Evolutionary conservation across 2,797 vertebrate genomes (phyloP).

Genomic region (Synanceia verrucosa): DNA sequence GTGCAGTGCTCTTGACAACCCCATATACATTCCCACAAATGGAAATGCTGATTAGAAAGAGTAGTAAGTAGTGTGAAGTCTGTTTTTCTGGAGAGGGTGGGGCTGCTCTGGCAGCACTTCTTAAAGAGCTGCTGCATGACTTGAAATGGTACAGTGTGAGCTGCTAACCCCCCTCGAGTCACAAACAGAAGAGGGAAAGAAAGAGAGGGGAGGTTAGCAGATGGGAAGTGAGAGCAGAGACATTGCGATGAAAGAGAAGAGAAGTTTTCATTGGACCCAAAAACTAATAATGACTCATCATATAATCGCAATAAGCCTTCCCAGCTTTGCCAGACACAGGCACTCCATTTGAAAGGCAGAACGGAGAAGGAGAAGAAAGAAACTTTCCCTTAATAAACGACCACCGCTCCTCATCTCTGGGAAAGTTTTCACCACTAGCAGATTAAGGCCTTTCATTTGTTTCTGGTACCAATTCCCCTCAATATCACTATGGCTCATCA

Average conservation of each 20-base stretch:
- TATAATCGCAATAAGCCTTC: conserved; percentile 51
- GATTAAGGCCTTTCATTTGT: conserved; percentile 59
- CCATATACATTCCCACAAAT: conserved; percentile 52
- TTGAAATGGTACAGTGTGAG: conserved; percentile 57
- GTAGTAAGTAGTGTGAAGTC: conserved; percentile 48
- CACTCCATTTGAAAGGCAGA: conserved; percentile 34
- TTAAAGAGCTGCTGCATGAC: conserved; percentile 50
- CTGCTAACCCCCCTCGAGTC: conserved; percentile 54
- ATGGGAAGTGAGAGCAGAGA: conserved; percentile 12
- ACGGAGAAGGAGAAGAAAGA: conserved; percentile 38
- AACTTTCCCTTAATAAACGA: conserved; percentile 47
- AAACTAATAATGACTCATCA: conserved; percentile 67
- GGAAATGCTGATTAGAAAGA: conserved; percentile 59
- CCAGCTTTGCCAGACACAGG: conserved; percentile 46
- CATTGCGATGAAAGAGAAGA: conserved; percentile 6
- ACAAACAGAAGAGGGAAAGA: conserved; percentile 35
- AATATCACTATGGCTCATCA: conserved; percentile 60
- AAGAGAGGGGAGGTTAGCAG: conserved; percentile 19
- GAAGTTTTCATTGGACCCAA: conserved; percentile 42
- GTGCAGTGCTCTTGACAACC: conserved; percentile 26
- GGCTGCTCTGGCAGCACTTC: conserved; percentile 64
- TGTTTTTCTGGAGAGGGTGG: conserved; percentile 49
- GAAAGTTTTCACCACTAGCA: conserved; percentile 58
- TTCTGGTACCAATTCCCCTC: conserved; percentile 60
- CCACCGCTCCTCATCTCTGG: conserved; percentile 52